phyloP scores from a whole-genome alignment of 2,797 vertebrate genomes.

The Hippopotamyrus pictus region DNA sequence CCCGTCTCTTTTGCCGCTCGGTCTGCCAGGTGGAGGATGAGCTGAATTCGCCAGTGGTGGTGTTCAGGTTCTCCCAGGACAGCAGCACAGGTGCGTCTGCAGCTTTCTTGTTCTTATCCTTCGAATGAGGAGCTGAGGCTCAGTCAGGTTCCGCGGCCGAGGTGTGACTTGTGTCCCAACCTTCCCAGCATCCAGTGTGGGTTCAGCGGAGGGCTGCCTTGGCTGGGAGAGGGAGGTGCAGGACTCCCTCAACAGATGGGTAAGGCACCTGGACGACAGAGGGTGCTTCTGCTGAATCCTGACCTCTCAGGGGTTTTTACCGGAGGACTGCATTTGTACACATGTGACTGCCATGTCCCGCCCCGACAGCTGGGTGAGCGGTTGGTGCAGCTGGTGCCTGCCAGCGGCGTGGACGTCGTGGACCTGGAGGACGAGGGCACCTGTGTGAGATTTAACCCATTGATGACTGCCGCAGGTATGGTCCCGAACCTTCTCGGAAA shows the following conservation, averaged over 20 bases:
- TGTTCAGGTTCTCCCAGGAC: slow-evolving; percentile 77
- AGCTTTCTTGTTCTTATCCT: background rate
- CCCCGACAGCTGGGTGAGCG: slow-evolving; percentile 75
- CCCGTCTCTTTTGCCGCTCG: slow-evolving; percentile 18
- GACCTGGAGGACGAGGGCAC: slow-evolving; percentile 82
- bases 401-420: slow-evolving; percentile 78
- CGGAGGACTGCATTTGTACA: background rate
- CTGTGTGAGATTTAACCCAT: slow-evolving; percentile 84
- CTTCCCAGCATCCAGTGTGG: slow-evolving; percentile 47
- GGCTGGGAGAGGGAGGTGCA: slow-evolving; percentile 67
- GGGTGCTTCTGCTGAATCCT: background rate
- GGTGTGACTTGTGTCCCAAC: background rate
- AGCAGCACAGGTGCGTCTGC: slow-evolving; percentile 61
- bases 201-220: slow-evolving; percentile 50
- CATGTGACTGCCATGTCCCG: background rate
- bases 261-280: slow-evolving; percentile 49
- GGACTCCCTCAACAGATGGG: slow-evolving; percentile 88
- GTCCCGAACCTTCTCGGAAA: background rate
- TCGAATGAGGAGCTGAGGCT: background rate
- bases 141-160: background rate
- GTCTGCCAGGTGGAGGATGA: slow-evolving; percentile 84
- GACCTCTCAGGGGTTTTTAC: background rate
- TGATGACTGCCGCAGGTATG: slow-evolving; percentile 87
- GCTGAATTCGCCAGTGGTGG: slow-evolving; percentile 80
- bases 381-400: slow-evolving; percentile 60